Conservation (phyloP, 2,888 invertebrate genomes). For the Artemia sinica region DNA sequence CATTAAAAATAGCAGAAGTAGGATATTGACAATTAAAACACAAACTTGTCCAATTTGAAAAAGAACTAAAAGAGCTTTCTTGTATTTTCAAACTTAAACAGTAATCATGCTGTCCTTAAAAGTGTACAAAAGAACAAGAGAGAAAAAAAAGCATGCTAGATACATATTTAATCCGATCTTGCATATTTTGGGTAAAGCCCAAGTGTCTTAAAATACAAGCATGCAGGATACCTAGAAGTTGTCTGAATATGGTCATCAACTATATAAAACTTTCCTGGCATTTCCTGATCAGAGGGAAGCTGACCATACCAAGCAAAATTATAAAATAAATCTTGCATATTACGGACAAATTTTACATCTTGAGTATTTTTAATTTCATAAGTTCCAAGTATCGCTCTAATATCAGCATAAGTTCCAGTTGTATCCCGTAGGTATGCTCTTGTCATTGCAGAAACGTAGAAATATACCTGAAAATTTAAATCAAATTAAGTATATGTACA, state of each 20-base stretch:
- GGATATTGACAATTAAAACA: too few species aligned
- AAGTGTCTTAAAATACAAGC: slow-evolving; percentile 33
- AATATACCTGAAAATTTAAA: background rate
- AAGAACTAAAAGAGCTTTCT: too few species aligned
- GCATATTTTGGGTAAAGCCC: slow-evolving; percentile 11
- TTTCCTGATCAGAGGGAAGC: slow-evolving; percentile 23
- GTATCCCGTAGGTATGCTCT: slow-evolving; percentile 27
- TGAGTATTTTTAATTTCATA: slow-evolving; percentile 53
- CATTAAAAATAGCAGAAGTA: too few species aligned
- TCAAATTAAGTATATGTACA: too few species aligned
- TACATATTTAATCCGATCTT: background rate
- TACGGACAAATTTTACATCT: slow-evolving; percentile 53
- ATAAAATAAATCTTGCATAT: slow-evolving; percentile 65
- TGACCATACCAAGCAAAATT: slow-evolving; percentile 59
- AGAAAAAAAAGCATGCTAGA: too few species aligned
- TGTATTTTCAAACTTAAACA: too few species aligned
- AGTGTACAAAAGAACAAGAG: too few species aligned
- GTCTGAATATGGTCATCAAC: slow-evolving; percentile 26
- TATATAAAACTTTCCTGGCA: slow-evolving; percentile 32
- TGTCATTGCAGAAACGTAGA: slow-evolving; percentile 9
- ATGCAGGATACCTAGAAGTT: slow-evolving; percentile 44
- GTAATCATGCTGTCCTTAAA: too few species aligned
- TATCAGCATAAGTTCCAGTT: slow-evolving; percentile 47
- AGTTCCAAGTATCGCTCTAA: slow-evolving; percentile 57
- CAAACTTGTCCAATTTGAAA: too few species aligned